Evolutionary conservation across 2,888 invertebrate genomes (phyloP).

Genomic region (Salticus scenicus): DNA sequence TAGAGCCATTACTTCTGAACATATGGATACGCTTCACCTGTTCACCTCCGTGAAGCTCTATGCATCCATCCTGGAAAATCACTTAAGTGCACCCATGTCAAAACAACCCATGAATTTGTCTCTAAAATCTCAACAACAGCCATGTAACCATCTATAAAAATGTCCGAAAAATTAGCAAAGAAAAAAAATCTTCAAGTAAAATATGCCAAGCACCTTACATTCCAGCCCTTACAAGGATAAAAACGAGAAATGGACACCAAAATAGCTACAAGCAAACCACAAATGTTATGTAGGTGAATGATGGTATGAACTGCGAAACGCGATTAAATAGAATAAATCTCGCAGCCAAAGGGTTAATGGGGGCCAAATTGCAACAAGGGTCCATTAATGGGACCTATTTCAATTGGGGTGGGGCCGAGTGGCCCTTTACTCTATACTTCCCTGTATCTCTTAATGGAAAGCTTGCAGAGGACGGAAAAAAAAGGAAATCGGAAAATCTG

Average conservation of each 20-base stretch:
- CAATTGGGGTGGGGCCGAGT: slow-evolving; percentile 18
- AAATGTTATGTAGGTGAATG: not conserved
- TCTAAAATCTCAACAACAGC: not conserved
- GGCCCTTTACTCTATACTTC: slow-evolving; percentile 9
- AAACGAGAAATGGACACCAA: not conserved
- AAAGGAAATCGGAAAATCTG: not conserved
- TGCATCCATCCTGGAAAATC: not conserved
- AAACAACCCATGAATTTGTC: not conserved
- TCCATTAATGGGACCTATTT: slow-evolving; percentile 36
- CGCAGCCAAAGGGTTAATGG: slow-evolving; percentile 44
- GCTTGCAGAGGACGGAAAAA: not conserved
- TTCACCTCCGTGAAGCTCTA: no score
- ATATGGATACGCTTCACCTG: no score
- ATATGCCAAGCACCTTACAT: not conserved
- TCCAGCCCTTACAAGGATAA: not conserved
- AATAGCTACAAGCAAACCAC: not conserved
- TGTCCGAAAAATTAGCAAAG: not conserved
- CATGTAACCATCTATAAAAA: not conserved
- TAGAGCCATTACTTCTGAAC: no score
- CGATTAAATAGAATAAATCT: slow-evolving; percentile 41
- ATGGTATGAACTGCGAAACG: slow-evolving; percentile 24
- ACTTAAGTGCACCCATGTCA: not conserved
- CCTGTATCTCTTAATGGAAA: not conserved
- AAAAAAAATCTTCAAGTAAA: not conserved
- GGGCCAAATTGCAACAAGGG: slow-evolving; percentile 38